Evolutionary conservation across 2,888 invertebrate species (phyloP).

Genomic region (Glaucopsyche alexis): DNA sequence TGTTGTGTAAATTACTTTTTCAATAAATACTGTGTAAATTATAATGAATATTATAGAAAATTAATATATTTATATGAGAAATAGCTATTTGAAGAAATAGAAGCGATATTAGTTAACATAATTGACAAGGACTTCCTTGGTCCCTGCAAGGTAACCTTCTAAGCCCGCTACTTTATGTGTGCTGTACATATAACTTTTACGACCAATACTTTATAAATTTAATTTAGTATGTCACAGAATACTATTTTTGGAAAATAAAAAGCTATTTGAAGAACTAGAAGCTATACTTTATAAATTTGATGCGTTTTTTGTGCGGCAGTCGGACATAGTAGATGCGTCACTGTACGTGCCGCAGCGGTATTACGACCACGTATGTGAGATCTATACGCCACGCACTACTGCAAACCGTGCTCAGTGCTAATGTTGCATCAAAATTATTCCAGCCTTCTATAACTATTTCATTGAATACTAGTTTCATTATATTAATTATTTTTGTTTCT

Average conservation of each 20-base stretch:
- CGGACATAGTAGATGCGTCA: constrained; percentile 65
- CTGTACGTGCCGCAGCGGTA: constrained; percentile 70
- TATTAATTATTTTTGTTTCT: background rate
- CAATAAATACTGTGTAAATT: background rate
- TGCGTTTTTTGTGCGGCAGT: constrained; percentile 49
- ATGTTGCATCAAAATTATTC: constrained; percentile 26
- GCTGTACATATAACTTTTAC: background rate
- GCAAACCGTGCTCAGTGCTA: constrained; percentile 27
- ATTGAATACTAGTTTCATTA: background rate
- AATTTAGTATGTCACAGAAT: too few relatives aligned
- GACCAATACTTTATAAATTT: background rate
- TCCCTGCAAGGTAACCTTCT: background rate
- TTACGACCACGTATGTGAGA: constrained; percentile 65
- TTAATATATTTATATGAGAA: background rate
- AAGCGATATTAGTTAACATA: background rate
- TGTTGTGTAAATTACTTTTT: constrained; percentile 15
- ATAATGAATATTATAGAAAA: background rate
- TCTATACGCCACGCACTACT: constrained; percentile 29
- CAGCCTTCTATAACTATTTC: background rate
- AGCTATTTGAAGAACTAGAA: background rate
- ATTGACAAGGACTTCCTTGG: background rate
- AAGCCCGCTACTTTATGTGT: background rate
- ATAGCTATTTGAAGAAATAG: background rate
- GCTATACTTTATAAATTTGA: background rate
- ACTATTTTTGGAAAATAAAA: too few relatives aligned